Evolutionary conservation across 23 tunicate genomes (phyloP).

Genomic region (Pegea sp.): DNA sequence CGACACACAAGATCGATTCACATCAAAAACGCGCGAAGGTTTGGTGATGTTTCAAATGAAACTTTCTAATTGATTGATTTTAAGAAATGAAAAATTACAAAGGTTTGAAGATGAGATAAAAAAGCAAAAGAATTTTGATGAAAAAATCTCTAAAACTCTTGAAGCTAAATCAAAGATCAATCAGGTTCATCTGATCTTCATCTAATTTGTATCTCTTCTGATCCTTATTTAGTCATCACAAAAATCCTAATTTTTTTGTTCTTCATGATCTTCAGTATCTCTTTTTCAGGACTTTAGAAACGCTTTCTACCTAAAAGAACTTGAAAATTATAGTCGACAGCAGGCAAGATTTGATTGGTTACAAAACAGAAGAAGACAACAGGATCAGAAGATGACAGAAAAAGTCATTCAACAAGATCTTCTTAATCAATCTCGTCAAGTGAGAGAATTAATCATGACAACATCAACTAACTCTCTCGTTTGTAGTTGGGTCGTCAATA

Average conservation of each 20-base stretch:
- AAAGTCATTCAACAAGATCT: slow-evolving; percentile 2
- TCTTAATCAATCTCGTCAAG: slow-evolving; percentile 21
- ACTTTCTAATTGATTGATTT: not conserved
- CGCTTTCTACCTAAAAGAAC: slow-evolving; percentile 50
- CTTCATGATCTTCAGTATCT: no score
- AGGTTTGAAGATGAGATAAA: slow-evolving; percentile 69
- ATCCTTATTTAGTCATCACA: not conserved
- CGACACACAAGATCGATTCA: slow-evolving; percentile 13
- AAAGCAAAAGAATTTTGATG: slow-evolving; percentile 42
- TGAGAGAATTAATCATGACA: slow-evolving; percentile 2
- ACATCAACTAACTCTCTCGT: no score
- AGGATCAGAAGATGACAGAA: slow-evolving; percentile 13
- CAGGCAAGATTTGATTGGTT: slow-evolving; percentile 61
- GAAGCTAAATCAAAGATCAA: slow-evolving; percentile 78
- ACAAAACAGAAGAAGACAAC: slow-evolving; percentile 39
- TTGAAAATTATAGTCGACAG: slow-evolving; percentile 52
- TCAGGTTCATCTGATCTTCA: slow-evolving; percentile 24
- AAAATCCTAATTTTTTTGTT: not conserved
- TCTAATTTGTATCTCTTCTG: not conserved
- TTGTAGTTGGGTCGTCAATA: slow-evolving; percentile 36
- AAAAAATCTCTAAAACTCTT: slow-evolving; percentile 23
- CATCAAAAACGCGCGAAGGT: slow-evolving; percentile 58
- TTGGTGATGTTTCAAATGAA: not conserved
- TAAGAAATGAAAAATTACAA: slow-evolving; percentile 48
- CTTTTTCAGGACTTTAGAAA: slow-evolving; percentile 67